Evolutionary conservation across 2,797 vertebrate species (phyloP), one percentile per base, ranked within the genome.

Genomic region (Strix occidentalis): DNA sequence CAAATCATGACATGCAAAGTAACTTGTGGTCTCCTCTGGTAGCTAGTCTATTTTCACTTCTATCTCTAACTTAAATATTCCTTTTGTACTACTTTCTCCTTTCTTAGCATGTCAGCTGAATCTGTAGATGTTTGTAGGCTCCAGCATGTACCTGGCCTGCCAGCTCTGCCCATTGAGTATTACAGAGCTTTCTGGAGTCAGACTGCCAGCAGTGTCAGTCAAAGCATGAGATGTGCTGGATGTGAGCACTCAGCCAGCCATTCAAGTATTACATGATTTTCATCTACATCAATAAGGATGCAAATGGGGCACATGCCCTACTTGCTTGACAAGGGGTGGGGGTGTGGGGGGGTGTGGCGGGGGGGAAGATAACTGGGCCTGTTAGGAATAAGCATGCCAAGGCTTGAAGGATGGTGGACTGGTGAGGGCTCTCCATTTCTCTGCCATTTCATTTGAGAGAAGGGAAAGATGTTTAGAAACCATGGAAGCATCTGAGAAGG

Each of bases 271-370:
- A 29, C 4, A 2, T 13, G 2, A 5, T 61, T 63, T 63, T 64
- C 29, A 14, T 56, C 24, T 60, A 13, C 4, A 43, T 41, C 43
- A 69, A 1, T 35, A 19, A 61, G 16, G 19, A 24, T 60, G 17
- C 1, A 5, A n/a, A 46, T 33, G 3, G 8, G n/a, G 31, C 23
- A 31, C 5, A 1, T 33, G 18, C 13, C 18, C 7, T 43, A 1
- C 29, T 51, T 69, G 8, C 13, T 85, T 43, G 16, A 43, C 41
- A 43, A 43, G 15, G 41, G 41, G 3, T 6, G 16, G 16, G 41
- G 41, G 41, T 16, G 41, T 35, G 35, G 35, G 37, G 37, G 37
- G 37, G 37, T 8, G 37, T 8, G 37, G 37, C 37, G 15, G 16
- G 16, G 41, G 41, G 41, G 41, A 16, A 43, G 41, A 43, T 43